These are phyloP conservation scores for Mesorhabditis sp. DNA, from an alignment of 2,888 invertebrate species.

Conservation along the genomic window DNA sequence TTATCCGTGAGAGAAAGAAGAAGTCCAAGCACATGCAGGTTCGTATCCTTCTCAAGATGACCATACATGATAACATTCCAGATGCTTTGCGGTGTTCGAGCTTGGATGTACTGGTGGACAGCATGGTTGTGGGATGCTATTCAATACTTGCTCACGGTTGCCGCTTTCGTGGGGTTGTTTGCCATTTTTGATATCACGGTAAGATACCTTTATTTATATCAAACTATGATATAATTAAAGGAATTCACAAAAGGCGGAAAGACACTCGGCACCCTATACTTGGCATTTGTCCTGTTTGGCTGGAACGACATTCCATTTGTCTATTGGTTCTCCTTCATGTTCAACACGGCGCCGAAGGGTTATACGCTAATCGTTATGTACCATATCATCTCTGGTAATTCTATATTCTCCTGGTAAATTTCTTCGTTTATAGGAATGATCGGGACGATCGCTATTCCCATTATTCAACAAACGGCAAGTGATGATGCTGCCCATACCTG, in stretches of 20 bases:
- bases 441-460: constrained; percentile 49
- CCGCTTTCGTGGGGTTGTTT: constrained; percentile 38
- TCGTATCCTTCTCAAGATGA: too few relatives aligned
- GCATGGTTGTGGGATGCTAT: constrained; percentile 45
- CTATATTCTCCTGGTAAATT: neutral
- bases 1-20: constrained; percentile 51
- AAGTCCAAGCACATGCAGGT: constrained; percentile 51
- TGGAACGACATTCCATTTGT: constrained; percentile 48
- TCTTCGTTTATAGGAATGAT: constrained; percentile 38
- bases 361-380: constrained; percentile 50
- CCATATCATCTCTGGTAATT: constrained; percentile 37
- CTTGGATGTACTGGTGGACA: constrained; percentile 48
- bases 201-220: neutral
- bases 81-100: constrained; percentile 41
- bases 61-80: constrained; percentile 9
- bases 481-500: constrained; percentile 21
- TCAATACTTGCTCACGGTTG: constrained; percentile 36
- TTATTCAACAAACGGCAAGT: constrained; percentile 37
- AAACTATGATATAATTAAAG: constrained; percentile 7
- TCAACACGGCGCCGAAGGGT: constrained; percentile 49
- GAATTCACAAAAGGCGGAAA: constrained; percentile 25
- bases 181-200: constrained; percentile 35
- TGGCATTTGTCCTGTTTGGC: constrained; percentile 35
- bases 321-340: constrained; percentile 48
- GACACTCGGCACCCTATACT: constrained; percentile 24